Percentiles rank a stretch among this genome's conserved stretches.
These are phyloP conservation scores for Orthosia gracilis DNA, from an alignment of 2,888 invertebrate species.

Conservation along the genomic window DNA sequence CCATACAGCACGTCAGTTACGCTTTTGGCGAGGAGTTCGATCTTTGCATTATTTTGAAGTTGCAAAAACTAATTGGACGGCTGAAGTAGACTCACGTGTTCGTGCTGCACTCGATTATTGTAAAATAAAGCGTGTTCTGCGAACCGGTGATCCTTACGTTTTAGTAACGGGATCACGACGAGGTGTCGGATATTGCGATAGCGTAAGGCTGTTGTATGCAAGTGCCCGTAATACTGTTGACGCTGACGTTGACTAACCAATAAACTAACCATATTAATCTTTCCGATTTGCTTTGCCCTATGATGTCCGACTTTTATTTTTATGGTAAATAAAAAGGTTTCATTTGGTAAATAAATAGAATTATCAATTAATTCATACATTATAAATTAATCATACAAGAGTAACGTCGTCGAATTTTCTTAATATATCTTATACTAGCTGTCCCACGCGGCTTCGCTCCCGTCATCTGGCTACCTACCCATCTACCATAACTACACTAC, in stretches of 20 bases:
- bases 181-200: conserved; percentile 86
- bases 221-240: conserved; percentile 80
- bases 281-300: background rate
- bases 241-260: conserved; percentile 47
- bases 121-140: conserved; percentile 84
- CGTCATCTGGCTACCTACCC: no score
- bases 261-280: background rate
- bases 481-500: no score
- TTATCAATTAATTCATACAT: no score
- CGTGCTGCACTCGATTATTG: conserved; percentile 86
- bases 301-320: background rate
- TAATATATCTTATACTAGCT: no score
- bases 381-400: no score
- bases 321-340: conserved; percentile 1
- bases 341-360: no score
- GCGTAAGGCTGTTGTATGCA: conserved; percentile 84
- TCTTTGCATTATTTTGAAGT: conserved; percentile 89
- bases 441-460: no score
- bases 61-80: conserved; percentile 77
- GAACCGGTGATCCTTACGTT: conserved; percentile 86
- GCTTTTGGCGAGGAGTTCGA: conserved; percentile 89
- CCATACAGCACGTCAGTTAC: conserved; percentile 92
- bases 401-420: no score
- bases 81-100: conserved; percentile 83
- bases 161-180: conserved; percentile 83